Evolutionary conservation across 1,140 invertebrate species (phyloP), one percentile per base, ranked within the genome.

Genomic region (Holotrichia oblita): DNA sequence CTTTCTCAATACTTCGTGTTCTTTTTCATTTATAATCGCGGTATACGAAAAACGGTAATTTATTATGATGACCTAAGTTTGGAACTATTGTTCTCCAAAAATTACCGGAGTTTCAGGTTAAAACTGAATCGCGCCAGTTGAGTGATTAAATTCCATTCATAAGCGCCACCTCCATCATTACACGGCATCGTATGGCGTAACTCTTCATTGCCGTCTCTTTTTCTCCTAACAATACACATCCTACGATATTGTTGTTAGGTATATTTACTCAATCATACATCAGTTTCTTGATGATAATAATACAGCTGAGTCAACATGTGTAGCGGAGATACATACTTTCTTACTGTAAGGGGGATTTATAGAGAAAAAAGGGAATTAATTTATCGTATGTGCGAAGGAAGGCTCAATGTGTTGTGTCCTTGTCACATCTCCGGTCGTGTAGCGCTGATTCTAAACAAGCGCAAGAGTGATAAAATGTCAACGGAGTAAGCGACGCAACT

Each of bases 401-500:
- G 48, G 12, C 17, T 55, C 12, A 55, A 17, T 17, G 14, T 55
- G 14, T 6, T n/a, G 48, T 17, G 48, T 55, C 48, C 17, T 55
- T 17, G 48, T 55, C 48, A 17, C 48, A 17, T 55, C 48, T 55
- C n/a, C 48, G n/a, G 14, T n/a, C 14, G 48, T 17, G 48, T 17
- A 55, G 48, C 48, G 17, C 48, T 55, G 48, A 55, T 55, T 55
- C 48, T 55, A 55, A 55, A 55, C 48, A 55, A 55, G 48, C 17
- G 17, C 6, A 55, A 6, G 12, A n/a, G 14, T 17, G 48, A 55
- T 55, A 55, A 55, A 55, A 7, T 55, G 48, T 17, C 48, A 55
- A n/a, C 48, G n/a, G 17, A 14, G 48, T 17, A 10, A 55, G 48
- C 48, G 48, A 17, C 14, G 0, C n/a, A 17, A 17, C 48, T 55